Evolutionary conservation across 2,113 vertebrate genomes (phyloP).

Genomic region (Phycodurus eques): DNA sequence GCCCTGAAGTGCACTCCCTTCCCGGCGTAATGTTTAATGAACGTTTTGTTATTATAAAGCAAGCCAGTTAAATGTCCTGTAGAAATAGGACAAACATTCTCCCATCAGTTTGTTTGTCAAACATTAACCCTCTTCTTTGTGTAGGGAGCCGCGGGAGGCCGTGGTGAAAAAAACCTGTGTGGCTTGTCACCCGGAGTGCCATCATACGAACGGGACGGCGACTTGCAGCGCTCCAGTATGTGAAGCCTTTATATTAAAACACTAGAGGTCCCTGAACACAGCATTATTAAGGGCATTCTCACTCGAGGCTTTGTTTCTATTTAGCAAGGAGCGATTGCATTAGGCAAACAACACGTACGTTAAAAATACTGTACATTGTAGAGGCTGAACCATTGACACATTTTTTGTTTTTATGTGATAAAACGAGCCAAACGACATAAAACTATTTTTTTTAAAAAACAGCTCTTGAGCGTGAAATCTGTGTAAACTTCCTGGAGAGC

Average conservation of each 20-base stretch:
- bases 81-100: constrained; percentile 39
- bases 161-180: constrained; percentile 74
- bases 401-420: background rate
- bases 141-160: constrained; percentile 79
- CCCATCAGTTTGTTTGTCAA: constrained; percentile 59
- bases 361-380: too few species aligned
- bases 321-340: too few species aligned
- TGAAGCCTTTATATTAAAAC: constrained; percentile 10
- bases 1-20: constrained; percentile 18
- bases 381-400: too few species aligned
- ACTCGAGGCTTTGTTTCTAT: too few species aligned
- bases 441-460: too few species aligned
- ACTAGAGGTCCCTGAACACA: background rate
- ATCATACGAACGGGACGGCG: constrained; percentile 70
- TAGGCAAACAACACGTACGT: too few species aligned
- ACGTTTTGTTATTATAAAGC: constrained; percentile 28
- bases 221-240: constrained; percentile 84
- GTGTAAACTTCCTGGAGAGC: constrained; percentile 20
- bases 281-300: too few species aligned
- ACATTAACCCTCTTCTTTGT: constrained; percentile 53
- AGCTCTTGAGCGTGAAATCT: constrained; percentile 18
- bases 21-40: constrained; percentile 25
- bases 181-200: constrained; percentile 82
- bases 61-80: constrained; percentile 20
- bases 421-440: too few species aligned